phyloP scores from a whole-genome alignment of 2,113 vertebrate genomes.

The Orientallactaga bullata region DNA sequence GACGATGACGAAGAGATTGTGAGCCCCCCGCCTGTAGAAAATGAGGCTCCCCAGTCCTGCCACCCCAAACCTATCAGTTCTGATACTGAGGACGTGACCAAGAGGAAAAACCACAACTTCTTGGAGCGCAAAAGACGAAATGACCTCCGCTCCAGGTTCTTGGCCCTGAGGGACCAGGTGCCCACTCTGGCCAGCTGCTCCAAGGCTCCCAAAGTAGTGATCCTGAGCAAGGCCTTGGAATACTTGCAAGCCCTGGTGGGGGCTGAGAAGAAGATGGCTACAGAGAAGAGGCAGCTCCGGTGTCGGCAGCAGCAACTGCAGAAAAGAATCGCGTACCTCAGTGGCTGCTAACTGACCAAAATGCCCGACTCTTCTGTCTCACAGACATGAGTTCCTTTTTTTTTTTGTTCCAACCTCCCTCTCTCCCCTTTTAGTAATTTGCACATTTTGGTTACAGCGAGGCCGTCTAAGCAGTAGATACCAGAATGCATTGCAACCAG shows the following conservation, averaged over 20 bases:
- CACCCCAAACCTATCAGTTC: conserved; percentile 87
- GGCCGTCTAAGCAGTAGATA: conserved; percentile 65
- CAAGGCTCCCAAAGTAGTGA: conserved; percentile 96
- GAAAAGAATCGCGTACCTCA: conserved; percentile 90
- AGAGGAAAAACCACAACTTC: conserved; percentile 96
- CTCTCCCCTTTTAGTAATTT: conserved; percentile 82
- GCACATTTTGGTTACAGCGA: conserved; percentile 84
- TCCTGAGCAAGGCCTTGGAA: conserved; percentile 94
- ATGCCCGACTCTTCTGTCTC: conserved; percentile 59
- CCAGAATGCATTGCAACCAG: conserved; percentile 76
- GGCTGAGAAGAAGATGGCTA: conserved; percentile 89
- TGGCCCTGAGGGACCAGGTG: conserved; percentile 93
- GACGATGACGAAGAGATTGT: conserved; percentile 1
- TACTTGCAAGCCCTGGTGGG: conserved; percentile 91
- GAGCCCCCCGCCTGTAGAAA: background rate
- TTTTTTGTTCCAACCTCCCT: background rate
- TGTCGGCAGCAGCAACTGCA: conserved; percentile 91
- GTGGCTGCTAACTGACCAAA: conserved; percentile 87
- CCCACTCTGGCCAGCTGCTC: conserved; percentile 91
- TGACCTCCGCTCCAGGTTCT: conserved; percentile 95
- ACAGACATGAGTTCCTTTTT: conserved; percentile 64
- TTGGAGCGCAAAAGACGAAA: conserved; percentile 96
- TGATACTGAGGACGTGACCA: conserved; percentile 93
- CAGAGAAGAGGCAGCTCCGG: conserved; percentile 92
- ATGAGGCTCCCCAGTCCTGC: conserved; percentile 66